Base-by-base conservation (phyloP, 2,113 vertebrate species). In the Aphyosemion australe region DNA sequence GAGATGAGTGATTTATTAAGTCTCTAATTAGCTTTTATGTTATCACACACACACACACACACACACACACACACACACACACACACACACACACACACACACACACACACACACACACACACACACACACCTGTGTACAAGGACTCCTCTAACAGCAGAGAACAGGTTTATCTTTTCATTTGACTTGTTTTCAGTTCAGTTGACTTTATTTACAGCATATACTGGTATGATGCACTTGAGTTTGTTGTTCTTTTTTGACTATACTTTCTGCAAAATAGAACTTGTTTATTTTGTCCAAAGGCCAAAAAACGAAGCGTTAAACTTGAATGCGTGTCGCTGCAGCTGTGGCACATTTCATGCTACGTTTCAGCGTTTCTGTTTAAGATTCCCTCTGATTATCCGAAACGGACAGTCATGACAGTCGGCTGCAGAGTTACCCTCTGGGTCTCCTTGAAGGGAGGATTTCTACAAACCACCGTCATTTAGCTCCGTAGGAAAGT, bases 1-100 rank as follows among this genome's bases (percentile, higher is more conserved):
- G 42, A 42, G 32, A 53, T 51, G 12, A 31, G 57, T 58, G 20
- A 56, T 59, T 58, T 46, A 58, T 50, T 69, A 39, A 45, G 12
- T 57, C 20, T 46, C 49, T 65, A 64, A 57, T 71, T 51, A 41
- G 34, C 26, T 74, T 55, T 66, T 37, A 65, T 52, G 42, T 51
- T 58, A 18, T 47, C 8, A n/a, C 21, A 71, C 26, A 34, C 20
- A 31, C 21, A 16, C 34, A 34, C 2, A 16, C 4, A n/a, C 16
- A 8, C 16, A 15, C 1, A 15, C 15, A n/a, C 15, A 7, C 15
- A n/a, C 15, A 7, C 11, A n/a, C 21, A 71, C 26, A 34, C 20
- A 31, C 21, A 16, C 34, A 26, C 26, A 26, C 26, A 26, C 26
- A 26, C 26, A 26, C 26, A 26, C 26, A 26, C 26, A 26, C 26